Conservation (phyloP, 2,888 invertebrate genomes). For the Pherbina coryleti region DNA sequence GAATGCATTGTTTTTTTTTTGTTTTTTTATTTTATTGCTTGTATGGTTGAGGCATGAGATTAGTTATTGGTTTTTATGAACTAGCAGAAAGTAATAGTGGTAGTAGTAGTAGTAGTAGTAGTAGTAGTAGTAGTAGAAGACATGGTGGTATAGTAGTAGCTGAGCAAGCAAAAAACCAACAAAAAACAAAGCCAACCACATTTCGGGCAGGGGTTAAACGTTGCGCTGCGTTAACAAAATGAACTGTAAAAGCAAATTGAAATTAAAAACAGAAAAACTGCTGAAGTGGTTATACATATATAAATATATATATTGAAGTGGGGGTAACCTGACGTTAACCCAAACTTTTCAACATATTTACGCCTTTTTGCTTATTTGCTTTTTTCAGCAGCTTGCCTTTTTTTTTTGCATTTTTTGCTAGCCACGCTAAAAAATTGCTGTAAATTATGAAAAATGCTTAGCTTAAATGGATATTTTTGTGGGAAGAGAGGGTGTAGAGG, state of each 20-base stretch:
- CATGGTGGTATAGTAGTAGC: no score
- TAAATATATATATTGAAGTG: not conserved
- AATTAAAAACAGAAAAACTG: constrained; percentile 16
- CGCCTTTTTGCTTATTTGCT: constrained; percentile 11
- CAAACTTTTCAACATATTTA: constrained; percentile 2
- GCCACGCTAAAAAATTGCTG: not conserved
- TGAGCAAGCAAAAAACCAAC: not conserved
- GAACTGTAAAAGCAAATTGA: constrained; percentile 2
- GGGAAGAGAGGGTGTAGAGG: not conserved
- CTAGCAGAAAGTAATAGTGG: constrained; percentile 3
- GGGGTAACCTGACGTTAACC: not conserved
- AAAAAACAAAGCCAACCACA: not conserved
- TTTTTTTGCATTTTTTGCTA: not conserved
- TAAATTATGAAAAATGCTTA: constrained; percentile 21
- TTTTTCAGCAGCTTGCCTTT: not conserved
- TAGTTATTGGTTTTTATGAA: constrained; percentile 57
- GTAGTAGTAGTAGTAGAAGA: not conserved
- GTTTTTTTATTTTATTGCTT: not conserved
- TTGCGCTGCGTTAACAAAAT: not conserved
- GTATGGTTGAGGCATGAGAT: constrained; percentile 39
- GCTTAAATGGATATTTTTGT: constrained; percentile 15
- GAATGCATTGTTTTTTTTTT: no score
- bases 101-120: not conserved
- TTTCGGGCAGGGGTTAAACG: not conserved
- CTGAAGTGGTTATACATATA: not conserved